A percentile compares a stretch with the other conserved stretches of the same genome.
Evolutionary conservation across 2,797 vertebrate genomes (phyloP).

Genomic region (Molossus alvarezi): DNA sequence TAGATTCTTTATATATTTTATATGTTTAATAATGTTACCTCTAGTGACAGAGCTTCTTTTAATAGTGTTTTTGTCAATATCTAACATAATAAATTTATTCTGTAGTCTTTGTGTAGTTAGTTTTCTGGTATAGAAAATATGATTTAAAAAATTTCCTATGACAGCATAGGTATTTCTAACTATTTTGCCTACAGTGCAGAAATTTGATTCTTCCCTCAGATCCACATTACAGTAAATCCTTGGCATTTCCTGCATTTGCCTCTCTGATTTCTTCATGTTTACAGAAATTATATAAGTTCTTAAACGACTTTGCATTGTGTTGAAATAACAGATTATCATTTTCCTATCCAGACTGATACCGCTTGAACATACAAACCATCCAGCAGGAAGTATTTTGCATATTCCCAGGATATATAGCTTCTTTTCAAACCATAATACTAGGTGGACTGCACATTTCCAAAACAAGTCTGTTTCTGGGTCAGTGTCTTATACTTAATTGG

Average conservation of each 20-base stretch:
- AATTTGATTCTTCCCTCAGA: slow-evolving; percentile 13
- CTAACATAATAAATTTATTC: slow-evolving; percentile 33
- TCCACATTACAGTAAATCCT: not conserved
- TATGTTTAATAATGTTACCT: not conserved
- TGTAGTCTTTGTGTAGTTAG: not conserved
- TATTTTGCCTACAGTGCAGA: not conserved
- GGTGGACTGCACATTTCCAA: slow-evolving; percentile 9
- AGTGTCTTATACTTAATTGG: not conserved
- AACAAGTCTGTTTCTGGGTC: not conserved
- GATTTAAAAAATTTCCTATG: slow-evolving; percentile 30
- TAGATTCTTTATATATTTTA: not conserved
- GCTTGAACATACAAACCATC: not conserved
- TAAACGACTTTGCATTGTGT: slow-evolving; percentile 33
- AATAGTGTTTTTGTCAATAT: slow-evolving; percentile 57
- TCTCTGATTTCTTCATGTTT: slow-evolving; percentile 50
- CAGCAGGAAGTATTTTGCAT: not conserved
- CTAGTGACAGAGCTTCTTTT: not conserved
- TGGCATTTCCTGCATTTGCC: not conserved
- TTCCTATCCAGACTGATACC: not conserved
- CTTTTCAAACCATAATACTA: slow-evolving; percentile 40
- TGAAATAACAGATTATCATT: slow-evolving; percentile 38
- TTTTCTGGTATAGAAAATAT: slow-evolving; percentile 34
- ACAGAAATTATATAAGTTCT: slow-evolving; percentile 50
- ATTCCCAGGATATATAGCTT: not conserved
- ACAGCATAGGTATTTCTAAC: not conserved